A percentile compares a stretch with the other conserved stretches of the same genome.
Evolutionary conservation across 2,113 vertebrate genomes (phyloP).

Genomic region (Mastomys natalensis): DNA sequence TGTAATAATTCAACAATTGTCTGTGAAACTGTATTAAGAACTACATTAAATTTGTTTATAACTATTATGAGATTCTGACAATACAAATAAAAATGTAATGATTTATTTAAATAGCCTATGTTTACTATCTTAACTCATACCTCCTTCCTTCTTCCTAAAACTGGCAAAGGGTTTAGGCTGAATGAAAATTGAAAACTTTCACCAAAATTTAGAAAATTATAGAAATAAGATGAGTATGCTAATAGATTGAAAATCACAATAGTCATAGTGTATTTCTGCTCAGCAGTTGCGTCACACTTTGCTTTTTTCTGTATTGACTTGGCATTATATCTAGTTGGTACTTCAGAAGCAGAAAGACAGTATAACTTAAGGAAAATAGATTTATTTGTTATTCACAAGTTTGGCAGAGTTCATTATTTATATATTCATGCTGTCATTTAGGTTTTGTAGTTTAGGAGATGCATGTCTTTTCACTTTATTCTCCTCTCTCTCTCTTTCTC

Average conservation of each 20-base stretch:
- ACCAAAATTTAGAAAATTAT: neutral
- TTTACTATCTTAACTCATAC: neutral
- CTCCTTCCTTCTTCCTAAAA: accelerated
- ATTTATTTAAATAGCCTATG: neutral
- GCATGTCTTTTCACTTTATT: neutral
- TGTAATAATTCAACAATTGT: neutral
- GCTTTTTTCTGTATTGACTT: neutral
- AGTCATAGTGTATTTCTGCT: neutral
- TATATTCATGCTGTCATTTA: neutral
- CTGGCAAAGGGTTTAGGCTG: neutral
- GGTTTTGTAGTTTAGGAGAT: neutral
- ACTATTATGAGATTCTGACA: neutral
- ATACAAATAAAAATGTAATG: neutral
- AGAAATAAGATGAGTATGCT: neutral
- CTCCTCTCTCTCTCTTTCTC: neutral
- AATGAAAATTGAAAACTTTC: neutral
- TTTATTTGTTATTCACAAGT: neutral
- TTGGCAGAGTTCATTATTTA: neutral
- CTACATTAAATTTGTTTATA: neutral
- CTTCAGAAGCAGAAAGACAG: neutral
- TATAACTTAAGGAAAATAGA: neutral
- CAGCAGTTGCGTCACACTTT: neutral
- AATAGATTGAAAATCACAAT: neutral
- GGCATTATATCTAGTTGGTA: neutral
- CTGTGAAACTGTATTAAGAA: neutral